These are phyloP conservation scores for Beroe ovata DNA, from an alignment of 37 sponge, comb jelly and placozoan genomes.

Conservation along the genomic window DNA sequence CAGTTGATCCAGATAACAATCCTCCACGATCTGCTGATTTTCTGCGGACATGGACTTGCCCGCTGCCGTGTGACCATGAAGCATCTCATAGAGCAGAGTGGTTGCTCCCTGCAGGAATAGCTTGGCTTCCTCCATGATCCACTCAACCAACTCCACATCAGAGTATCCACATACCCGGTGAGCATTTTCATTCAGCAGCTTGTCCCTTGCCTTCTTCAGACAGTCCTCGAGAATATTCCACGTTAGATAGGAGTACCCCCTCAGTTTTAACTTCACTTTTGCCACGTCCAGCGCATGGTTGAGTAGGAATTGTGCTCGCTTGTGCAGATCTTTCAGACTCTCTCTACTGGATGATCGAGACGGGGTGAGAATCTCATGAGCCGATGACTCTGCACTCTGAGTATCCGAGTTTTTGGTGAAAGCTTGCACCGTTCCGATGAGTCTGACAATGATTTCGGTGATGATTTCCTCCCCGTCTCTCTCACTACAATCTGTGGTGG, in stretches of 20 bases:
- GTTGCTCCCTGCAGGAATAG: slow-evolving; percentile 29
- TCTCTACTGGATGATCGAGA: not conserved
- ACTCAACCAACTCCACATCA: slow-evolving; percentile 48
- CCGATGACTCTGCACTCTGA: not conserved
- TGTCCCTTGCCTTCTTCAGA: slow-evolving; percentile 14
- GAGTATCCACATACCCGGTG: not conserved
- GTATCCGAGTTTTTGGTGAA: slow-evolving; percentile 4
- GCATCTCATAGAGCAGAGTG: not conserved
- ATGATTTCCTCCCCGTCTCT: slow-evolving; percentile 33
- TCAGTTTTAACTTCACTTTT: slow-evolving; percentile 26
- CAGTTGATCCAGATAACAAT: slow-evolving; percentile 34
- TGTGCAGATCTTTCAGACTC: slow-evolving; percentile 48
- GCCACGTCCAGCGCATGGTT: slow-evolving; percentile 54
- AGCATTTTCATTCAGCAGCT: slow-evolving; percentile 21
- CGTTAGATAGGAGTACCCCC: slow-evolving; percentile 37
- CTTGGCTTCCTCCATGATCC: slow-evolving; percentile 66
- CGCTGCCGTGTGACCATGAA: not conserved
- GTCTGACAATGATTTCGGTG: slow-evolving; percentile 32
- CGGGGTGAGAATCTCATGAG: not conserved
- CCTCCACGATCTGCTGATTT: not conserved
- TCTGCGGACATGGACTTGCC: not conserved
- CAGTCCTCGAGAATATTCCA: slow-evolving; percentile 65
- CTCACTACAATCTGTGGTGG: not conserved
- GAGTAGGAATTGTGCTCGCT: slow-evolving; percentile 27
- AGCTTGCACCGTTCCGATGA: slow-evolving; percentile 10